Percentiles rank a stretch among this genome's conserved stretches.
Conservation (phyloP, 2,888 invertebrate species). For the Teleiodes luculella region DNA sequence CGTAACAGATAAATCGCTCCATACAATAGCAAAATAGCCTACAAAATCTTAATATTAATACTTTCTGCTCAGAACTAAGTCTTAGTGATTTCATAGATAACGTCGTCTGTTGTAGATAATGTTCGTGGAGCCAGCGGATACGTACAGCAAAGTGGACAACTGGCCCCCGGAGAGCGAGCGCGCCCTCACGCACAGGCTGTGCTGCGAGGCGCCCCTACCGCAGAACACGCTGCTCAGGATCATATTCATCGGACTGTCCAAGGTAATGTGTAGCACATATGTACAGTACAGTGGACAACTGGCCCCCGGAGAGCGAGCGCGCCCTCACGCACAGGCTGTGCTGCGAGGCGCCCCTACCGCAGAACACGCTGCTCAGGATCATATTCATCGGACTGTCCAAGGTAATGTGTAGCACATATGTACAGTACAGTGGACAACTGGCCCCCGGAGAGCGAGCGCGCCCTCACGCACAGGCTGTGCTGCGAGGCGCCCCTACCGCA, state of each 20-base stretch:
- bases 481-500: slow-evolving; percentile 94
- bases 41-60: no score
- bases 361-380: slow-evolving; percentile 89
- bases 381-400: slow-evolving; percentile 89
- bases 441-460: slow-evolving; percentile 94
- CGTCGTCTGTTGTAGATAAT: slow-evolving; percentile 73
- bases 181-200: slow-evolving; percentile 85
- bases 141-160: slow-evolving; percentile 89
- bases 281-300: slow-evolving; percentile 90
- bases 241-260: slow-evolving; percentile 88
- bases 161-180: slow-evolving; percentile 97
- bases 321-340: slow-evolving; percentile 87
- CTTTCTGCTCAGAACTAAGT: no score
- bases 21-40: no score
- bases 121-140: slow-evolving; percentile 86
- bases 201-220: slow-evolving; percentile 91
- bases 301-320: slow-evolving; percentile 95
- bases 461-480: slow-evolving; percentile 86
- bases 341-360: slow-evolving; percentile 92
- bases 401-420: slow-evolving; percentile 83
- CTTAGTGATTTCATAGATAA: no score
- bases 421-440: slow-evolving; percentile 92
- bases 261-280: slow-evolving; percentile 84
- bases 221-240: slow-evolving; percentile 91
- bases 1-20: no score